Conservation (phyloP, 2,113 vertebrate genomes). For the Thinocorus orbignyianus region DNA sequence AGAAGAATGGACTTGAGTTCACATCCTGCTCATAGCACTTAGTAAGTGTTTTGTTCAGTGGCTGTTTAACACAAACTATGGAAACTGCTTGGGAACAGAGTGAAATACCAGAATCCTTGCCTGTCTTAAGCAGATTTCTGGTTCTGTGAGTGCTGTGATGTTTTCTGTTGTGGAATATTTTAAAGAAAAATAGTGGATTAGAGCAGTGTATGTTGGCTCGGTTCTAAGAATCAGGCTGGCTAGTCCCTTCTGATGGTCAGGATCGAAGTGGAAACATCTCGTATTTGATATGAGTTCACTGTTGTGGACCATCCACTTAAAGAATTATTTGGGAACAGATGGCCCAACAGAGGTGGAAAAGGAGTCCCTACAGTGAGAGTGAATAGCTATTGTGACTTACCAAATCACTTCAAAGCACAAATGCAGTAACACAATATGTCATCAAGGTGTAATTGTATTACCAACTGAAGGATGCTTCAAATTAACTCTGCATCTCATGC, state of each 20-base stretch:
- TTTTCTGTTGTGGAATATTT: not conserved
- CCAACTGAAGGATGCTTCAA: not conserved
- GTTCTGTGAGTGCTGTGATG: not conserved
- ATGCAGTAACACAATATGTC: not conserved
- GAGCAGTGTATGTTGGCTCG: not conserved
- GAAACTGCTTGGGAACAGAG: not conserved
- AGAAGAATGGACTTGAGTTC: not conserved
- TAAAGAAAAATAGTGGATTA: not conserved
- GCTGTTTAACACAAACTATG: not conserved
- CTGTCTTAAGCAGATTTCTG: not conserved
- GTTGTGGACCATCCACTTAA: not conserved
- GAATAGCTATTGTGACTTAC: not conserved
- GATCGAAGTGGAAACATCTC: not conserved
- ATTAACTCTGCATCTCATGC: not conserved
- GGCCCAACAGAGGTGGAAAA: not conserved
- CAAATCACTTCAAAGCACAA: not conserved
- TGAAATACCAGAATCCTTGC: not conserved
- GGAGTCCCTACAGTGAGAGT: not conserved
- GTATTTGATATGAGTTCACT: not conserved
- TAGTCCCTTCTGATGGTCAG: not conserved
- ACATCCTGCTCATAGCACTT: not conserved
- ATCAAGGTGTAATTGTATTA: not conserved
- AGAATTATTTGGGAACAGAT: not conserved
- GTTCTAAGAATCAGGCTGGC: not conserved
- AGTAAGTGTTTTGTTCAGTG: not conserved